phyloP scores from a whole-genome alignment of 2,888 invertebrate genomes.

The Subacronicta megacephala region DNA sequence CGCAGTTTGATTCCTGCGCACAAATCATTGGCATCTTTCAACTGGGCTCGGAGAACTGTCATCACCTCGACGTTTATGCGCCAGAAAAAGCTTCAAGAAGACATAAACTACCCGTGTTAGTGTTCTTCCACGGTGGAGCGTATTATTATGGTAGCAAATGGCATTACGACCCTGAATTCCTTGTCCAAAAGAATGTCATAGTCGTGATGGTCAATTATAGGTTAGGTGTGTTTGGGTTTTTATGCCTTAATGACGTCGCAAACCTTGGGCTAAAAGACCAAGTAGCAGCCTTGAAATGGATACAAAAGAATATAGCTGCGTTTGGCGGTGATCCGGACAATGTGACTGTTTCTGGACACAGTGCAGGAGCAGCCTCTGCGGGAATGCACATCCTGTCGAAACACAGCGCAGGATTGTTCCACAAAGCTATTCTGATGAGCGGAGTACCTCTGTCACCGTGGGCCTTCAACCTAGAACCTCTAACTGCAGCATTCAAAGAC shows the following conservation, averaged over 20 bases:
- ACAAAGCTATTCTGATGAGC: constrained; percentile 80
- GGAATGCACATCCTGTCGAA: constrained; percentile 79
- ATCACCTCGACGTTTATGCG: constrained; percentile 76
- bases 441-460: constrained; percentile 78
- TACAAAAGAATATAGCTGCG: constrained; percentile 76
- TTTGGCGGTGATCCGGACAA: constrained; percentile 85
- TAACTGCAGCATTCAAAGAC: constrained; percentile 69
- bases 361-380: constrained; percentile 79
- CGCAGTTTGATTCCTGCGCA: constrained; percentile 71
- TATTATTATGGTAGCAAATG: constrained; percentile 82
- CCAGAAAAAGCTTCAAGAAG: constrained; percentile 62
- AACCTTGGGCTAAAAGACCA: constrained; percentile 84
- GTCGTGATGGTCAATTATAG: constrained; percentile 80
- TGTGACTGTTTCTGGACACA: constrained; percentile 82
- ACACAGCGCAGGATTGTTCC: constrained; percentile 76
- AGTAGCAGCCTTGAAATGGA: constrained; percentile 81
- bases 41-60: constrained; percentile 77
- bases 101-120: constrained; percentile 73
- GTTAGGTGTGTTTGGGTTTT: constrained; percentile 79
- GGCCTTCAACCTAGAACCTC: constrained; percentile 77
- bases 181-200: constrained; percentile 76
- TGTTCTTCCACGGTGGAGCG: constrained; percentile 82
- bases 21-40: constrained; percentile 69
- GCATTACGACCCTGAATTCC: constrained; percentile 81
- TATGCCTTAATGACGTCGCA: constrained; percentile 77